phyloP scores from a whole-genome alignment of 2,797 vertebrate species.

The Mallotus villosus region DNA sequence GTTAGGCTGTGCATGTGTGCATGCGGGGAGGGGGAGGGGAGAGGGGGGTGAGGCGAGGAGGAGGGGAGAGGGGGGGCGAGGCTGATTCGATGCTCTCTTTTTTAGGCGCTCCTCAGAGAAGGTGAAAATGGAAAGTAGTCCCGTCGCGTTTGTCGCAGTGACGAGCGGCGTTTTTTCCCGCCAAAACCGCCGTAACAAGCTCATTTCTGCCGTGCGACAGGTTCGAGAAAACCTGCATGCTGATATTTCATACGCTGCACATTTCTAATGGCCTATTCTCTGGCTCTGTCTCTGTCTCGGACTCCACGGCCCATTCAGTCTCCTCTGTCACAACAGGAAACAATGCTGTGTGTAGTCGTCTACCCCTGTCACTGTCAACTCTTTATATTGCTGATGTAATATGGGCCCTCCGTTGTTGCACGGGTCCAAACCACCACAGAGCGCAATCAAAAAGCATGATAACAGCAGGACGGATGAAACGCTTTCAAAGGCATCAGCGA shows the following conservation, averaged over 20 bases:
- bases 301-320: neutral
- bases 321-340: neutral
- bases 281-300: neutral
- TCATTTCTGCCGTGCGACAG: constrained; percentile 44
- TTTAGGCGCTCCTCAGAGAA: neutral
- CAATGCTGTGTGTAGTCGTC: neutral
- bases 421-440: too few relatives aligned
- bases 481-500: neutral
- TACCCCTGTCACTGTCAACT: neutral
- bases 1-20: too few relatives aligned
- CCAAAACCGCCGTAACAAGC: constrained; percentile 54
- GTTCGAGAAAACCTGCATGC: constrained; percentile 15
- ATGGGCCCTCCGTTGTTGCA: too few relatives aligned
- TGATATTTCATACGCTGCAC: constrained; percentile 45
- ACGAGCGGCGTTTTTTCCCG: constrained; percentile 13
- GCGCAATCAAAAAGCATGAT: neutral
- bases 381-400: neutral
- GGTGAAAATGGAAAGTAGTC: neutral
- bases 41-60: too few relatives aligned
- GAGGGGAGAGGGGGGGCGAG: too few relatives aligned
- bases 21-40: too few relatives aligned
- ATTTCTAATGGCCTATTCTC: constrained; percentile 45
- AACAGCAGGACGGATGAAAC: neutral
- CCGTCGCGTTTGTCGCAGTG: constrained; percentile 1
- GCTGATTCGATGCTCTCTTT: neutral